A percentile compares a stretch with the other conserved stretches of the same genome.
phyloP scores from a whole-genome alignment of 2,888 invertebrate genomes.

The Silvanus unidentatus region DNA sequence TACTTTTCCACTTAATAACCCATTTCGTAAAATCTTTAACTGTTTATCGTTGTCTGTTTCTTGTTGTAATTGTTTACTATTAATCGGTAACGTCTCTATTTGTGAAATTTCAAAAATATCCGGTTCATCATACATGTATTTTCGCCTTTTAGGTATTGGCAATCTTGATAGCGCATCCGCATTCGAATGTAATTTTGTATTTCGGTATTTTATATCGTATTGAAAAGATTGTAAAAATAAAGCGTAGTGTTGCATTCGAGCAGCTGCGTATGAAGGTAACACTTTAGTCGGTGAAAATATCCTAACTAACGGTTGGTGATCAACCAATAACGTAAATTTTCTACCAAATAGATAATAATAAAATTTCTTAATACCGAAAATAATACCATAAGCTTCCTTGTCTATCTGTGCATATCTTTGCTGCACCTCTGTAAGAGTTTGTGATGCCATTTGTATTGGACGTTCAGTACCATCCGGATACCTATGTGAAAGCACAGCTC shows the following conservation, averaged over 20 bases:
- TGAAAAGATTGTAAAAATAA: constrained; percentile 9
- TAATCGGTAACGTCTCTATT: constrained; percentile 3
- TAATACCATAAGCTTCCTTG: constrained; percentile 15
- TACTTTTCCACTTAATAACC: not conserved
- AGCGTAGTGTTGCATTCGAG: constrained; percentile 9
- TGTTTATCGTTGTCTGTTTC: not conserved
- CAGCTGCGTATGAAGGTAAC: not conserved
- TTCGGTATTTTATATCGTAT: constrained; percentile 1
- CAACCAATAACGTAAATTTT: constrained; percentile 6
- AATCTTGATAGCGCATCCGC: constrained; percentile 4
- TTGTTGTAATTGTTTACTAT: not conserved
- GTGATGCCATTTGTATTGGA: constrained; percentile 13
- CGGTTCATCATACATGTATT: not conserved
- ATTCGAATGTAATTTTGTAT: not conserved
- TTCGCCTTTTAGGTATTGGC: not conserved
- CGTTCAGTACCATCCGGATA: constrained; percentile 15
- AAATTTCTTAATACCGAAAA: constrained; percentile 15
- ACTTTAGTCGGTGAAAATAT: constrained; percentile 3
- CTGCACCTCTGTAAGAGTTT: constrained; percentile 8
- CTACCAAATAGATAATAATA: constrained; percentile 9
- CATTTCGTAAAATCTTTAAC: not conserved
- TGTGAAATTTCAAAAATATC: not conserved
- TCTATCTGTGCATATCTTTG: constrained; percentile 16
- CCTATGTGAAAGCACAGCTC: constrained; percentile 12
- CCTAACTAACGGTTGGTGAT: constrained; percentile 9